phyloP scores from a whole-genome alignment of 2,797 vertebrate genomes.

The Mallotus villosus region DNA sequence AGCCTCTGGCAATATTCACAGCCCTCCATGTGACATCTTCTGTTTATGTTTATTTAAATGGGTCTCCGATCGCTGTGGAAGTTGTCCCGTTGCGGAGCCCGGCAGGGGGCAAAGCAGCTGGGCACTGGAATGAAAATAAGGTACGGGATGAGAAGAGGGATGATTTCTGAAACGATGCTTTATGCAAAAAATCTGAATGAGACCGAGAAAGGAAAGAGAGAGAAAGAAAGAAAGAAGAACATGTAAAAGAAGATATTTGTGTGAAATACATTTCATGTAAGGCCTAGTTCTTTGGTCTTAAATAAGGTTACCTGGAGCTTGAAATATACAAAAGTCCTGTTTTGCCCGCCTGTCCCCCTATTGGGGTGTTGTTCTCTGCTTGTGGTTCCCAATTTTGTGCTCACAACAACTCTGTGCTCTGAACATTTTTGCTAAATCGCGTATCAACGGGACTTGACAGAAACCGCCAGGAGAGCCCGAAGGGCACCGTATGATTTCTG shows the following conservation, averaged over 20 bases:
- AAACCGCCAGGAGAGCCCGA: not conserved
- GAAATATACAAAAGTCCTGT: not conserved
- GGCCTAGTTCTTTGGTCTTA: constrained; percentile 55
- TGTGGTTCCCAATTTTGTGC: not conserved
- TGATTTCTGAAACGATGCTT: constrained; percentile 20
- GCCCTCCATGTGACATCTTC: constrained; percentile 62
- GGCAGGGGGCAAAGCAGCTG: constrained; percentile 62
- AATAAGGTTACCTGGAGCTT: constrained; percentile 59
- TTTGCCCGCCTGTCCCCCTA: not conserved
- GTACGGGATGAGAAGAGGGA: not conserved
- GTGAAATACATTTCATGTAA: constrained; percentile 62
- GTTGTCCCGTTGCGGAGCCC: constrained; percentile 51
- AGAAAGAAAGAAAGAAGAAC: too few species aligned
- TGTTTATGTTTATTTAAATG: constrained; percentile 73
- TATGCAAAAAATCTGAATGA: too few species aligned
- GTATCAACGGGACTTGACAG: not conserved
- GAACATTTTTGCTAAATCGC: not conserved
- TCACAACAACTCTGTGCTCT: not conserved
- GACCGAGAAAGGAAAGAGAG: too few species aligned
- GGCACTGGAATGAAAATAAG: constrained; percentile 47
- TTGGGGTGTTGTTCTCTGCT: not conserved
- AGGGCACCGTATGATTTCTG: not conserved
- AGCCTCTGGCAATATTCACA: constrained; percentile 69
- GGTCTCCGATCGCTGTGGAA: constrained; percentile 61
- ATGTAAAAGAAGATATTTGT: constrained; percentile 47